phyloP scores from a whole-genome alignment of 1,140 invertebrate species.

The Eumeta japonica region DNA sequence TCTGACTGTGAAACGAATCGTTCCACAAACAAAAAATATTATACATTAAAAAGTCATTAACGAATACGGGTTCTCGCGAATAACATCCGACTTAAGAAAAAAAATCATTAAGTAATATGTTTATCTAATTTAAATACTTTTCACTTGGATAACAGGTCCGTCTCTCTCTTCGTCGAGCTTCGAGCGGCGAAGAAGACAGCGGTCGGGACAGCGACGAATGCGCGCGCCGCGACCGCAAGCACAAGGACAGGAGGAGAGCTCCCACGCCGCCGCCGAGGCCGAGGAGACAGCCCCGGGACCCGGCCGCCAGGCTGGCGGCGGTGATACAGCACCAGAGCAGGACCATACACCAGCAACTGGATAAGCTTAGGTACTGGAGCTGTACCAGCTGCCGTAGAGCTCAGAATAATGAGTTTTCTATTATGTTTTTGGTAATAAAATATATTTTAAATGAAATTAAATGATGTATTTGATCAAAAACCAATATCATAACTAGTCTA shows the following conservation, averaged over 20 bases:
- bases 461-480: neutral
- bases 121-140: neutral
- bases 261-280: constrained; percentile 29
- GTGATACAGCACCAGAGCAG: constrained; percentile 79
- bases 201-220: constrained; percentile 44
- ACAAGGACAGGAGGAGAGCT: constrained; percentile 22
- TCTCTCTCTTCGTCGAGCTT: constrained; percentile 36
- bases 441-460: neutral
- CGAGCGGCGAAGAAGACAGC: constrained; percentile 47
- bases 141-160: constrained; percentile 26
- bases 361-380: constrained; percentile 59
- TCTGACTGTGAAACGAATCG: no score
- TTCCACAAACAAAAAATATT: no score
- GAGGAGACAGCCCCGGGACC: constrained; percentile 42
- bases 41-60: no score
- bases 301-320: constrained; percentile 70
- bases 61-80: no score
- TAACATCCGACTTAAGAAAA: neutral
- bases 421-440: neutral
- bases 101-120: neutral
- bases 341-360: constrained; percentile 74
- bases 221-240: constrained; percentile 25
- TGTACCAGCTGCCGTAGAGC: neutral
- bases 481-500: neutral
- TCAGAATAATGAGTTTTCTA: no score